A percentile compares a stretch with the other conserved stretches of the same genome.
phyloP scores from a whole-genome alignment of 2,797 vertebrate genomes.

The Ara ararauna region DNA sequence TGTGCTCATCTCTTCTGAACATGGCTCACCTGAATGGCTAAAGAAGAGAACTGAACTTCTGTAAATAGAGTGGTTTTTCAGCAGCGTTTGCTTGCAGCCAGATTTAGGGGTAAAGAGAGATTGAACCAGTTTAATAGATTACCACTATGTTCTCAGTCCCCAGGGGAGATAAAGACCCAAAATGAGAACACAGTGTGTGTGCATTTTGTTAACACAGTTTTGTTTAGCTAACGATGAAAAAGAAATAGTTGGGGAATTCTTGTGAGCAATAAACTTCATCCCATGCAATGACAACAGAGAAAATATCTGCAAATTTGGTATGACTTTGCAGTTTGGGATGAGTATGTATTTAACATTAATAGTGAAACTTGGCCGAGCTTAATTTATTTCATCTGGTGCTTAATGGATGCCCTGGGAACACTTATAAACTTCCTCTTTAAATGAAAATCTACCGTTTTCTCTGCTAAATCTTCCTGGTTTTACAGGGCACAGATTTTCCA shows the following conservation, averaged over 20 bases:
- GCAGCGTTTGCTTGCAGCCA: not conserved
- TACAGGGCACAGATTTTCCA: not conserved
- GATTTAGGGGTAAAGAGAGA: not conserved
- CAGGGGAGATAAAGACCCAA: not conserved
- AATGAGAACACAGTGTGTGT: not conserved
- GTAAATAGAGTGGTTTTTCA: not conserved
- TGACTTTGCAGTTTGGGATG: not conserved
- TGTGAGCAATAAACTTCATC: not conserved
- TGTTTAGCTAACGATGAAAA: constrained; percentile 5
- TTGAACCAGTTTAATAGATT: not conserved
- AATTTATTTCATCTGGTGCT: not conserved
- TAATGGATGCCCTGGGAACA: not conserved
- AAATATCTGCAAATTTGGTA: not conserved
- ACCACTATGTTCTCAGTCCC: not conserved
- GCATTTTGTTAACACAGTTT: not conserved
- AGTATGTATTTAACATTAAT: not conserved
- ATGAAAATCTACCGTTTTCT: not conserved
- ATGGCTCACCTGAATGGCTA: not conserved
- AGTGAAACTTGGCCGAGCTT: not conserved
- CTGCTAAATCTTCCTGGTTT: not conserved
- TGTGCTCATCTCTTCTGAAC: not conserved
- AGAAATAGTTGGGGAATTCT: not conserved
- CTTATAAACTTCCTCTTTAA: not conserved
- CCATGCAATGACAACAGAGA: not conserved
- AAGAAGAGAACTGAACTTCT: not conserved